Evolutionary conservation across 2,113 vertebrate genomes (phyloP).

Genomic region (Clarias batrachus): DNA sequence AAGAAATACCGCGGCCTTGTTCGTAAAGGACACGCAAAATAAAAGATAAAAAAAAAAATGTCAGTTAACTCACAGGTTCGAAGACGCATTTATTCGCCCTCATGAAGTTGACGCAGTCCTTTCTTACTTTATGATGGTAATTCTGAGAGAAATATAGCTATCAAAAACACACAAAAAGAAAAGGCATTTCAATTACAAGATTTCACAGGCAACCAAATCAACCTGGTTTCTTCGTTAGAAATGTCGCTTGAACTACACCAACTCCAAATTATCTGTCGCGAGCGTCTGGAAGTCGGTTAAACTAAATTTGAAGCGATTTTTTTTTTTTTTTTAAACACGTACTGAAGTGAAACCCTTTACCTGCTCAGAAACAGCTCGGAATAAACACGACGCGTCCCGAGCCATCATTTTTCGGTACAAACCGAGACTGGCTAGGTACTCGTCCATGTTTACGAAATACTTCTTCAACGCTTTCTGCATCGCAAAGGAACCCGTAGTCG

Average conservation of each 20-base stretch:
- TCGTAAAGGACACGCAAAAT: not conserved
- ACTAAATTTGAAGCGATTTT: not conserved
- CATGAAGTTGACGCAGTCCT: constrained; percentile 85
- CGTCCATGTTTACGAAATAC: constrained; percentile 92
- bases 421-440: constrained; percentile 86
- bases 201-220: not conserved
- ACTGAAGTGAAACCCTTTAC: constrained; percentile 60
- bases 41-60: not conserved
- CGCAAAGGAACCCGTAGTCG: constrained; percentile 39
- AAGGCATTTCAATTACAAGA: constrained; percentile 18
- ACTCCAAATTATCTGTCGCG: not conserved
- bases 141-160: constrained; percentile 86
- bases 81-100: constrained; percentile 79
- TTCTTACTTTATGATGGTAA: constrained; percentile 82
- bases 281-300: not conserved
- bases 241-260: not conserved
- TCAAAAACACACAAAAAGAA: not conserved
- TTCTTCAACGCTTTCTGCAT: constrained; percentile 94
- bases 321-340: not conserved
- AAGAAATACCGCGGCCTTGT: not conserved
- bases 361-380: constrained; percentile 93
- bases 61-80: constrained; percentile 81
- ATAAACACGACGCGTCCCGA: constrained; percentile 91
- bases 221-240: not conserved
- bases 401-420: constrained; percentile 93